Conservation (phyloP, 92 coral and sea anemone species). For the Pocillopora meandrina region DNA sequence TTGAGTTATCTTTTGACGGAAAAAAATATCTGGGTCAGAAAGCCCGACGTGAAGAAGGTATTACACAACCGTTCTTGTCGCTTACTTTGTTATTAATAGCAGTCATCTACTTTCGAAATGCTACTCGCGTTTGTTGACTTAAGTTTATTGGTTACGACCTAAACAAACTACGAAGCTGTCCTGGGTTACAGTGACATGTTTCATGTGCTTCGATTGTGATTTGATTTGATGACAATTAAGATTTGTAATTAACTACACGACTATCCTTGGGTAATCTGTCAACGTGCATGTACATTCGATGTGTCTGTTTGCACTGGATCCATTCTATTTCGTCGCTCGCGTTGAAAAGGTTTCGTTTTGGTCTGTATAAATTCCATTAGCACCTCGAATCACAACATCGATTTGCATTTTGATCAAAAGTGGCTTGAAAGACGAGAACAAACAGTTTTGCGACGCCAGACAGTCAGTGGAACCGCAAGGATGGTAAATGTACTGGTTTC, state of each 20-base stretch:
- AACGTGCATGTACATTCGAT: slow-evolving; percentile 4
- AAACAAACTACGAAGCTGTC: background rate
- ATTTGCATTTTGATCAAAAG: slow-evolving; percentile 13
- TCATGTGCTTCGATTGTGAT: background rate
- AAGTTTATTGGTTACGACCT: slow-evolving; percentile 1
- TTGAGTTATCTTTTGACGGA: background rate
- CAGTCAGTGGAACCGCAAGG: background rate
- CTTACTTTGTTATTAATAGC: slow-evolving; percentile 13
- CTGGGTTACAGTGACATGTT: background rate
- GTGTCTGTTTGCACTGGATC: slow-evolving; percentile 14
- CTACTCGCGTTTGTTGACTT: slow-evolving; percentile 1
- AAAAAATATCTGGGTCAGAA: background rate
- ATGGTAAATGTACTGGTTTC: background rate
- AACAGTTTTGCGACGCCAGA: background rate
- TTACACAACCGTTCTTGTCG: background rate
- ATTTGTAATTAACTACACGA: slow-evolving; percentile 66
- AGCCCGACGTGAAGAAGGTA: too few species aligned
- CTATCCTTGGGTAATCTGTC: slow-evolving; percentile 46
- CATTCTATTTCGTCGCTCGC: background rate
- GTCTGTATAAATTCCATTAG: slow-evolving; percentile 25
- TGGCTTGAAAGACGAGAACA: slow-evolving; percentile 8
- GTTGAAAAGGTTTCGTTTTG: slow-evolving; percentile 13
- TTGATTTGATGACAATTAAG: slow-evolving; percentile 36
- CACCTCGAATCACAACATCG: slow-evolving; percentile 7
- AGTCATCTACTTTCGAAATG: background rate